Percentiles rank a stretch among this genome's conserved stretches.
Conservation (phyloP, 2,797 vertebrate genomes). For the Ciconia nigra region DNA sequence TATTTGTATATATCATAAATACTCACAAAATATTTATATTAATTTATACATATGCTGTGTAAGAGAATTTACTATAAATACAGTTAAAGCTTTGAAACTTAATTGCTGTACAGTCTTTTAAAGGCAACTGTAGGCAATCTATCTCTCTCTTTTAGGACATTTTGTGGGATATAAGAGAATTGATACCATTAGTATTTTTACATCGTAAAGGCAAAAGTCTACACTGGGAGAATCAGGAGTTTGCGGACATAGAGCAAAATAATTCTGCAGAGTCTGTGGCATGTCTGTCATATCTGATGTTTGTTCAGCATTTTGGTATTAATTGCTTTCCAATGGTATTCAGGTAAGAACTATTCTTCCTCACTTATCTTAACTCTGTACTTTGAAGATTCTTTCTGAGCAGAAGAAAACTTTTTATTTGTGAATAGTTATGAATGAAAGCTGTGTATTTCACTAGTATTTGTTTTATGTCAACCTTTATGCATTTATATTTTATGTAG, state of each 20-base stretch:
- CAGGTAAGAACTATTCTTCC: slow-evolving; percentile 76
- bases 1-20: background rate
- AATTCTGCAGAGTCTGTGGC: slow-evolving; percentile 82
- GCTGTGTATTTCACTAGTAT: background rate
- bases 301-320: slow-evolving; percentile 86
- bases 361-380: fast-evolving
- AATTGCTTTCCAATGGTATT: slow-evolving; percentile 87
- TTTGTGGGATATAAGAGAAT: slow-evolving; percentile 68
- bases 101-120: background rate
- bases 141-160: slow-evolving; percentile 58
- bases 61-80: background rate
- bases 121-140: background rate
- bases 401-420: background rate
- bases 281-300: slow-evolving; percentile 90
- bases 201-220: slow-evolving; percentile 50
- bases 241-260: slow-evolving; percentile 67
- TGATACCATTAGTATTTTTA: slow-evolving; percentile 68
- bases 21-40: background rate
- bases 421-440: background rate
- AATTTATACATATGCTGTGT: background rate
- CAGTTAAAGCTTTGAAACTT: background rate
- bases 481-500: background rate
- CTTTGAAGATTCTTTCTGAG: background rate
- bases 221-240: slow-evolving; percentile 62
- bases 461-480: background rate